Percentiles rank a stretch among this genome's conserved stretches.
Evolutionary conservation across 2,113 vertebrate species (phyloP).

Genomic region (Hyla sarda): DNA sequence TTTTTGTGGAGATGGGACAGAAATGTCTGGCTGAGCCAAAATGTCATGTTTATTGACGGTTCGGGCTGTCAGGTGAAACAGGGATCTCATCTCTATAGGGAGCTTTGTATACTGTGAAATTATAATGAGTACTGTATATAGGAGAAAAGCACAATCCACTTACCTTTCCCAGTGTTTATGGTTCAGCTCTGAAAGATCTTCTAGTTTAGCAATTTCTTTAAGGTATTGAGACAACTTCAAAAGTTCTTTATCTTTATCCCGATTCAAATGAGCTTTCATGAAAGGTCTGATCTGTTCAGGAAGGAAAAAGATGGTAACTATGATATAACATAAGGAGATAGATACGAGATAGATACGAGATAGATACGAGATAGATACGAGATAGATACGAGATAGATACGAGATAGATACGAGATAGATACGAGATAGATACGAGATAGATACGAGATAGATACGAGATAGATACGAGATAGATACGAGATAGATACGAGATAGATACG

Average conservation of each 20-base stretch:
- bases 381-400: not conserved
- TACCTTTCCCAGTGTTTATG: slow-evolving; percentile 99
- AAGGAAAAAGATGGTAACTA: slow-evolving; percentile 51
- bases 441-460: too few species aligned
- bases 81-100: too few species aligned
- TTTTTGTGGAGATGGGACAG: too few species aligned
- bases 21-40: too few species aligned
- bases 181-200: slow-evolving; percentile 93
- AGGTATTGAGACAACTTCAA: slow-evolving; percentile 97
- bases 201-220: slow-evolving; percentile 96
- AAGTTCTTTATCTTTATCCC: slow-evolving; percentile 96
- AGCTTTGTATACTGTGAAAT: not conserved
- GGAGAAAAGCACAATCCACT: slow-evolving; percentile 57
- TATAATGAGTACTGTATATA: not conserved
- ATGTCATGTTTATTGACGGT: too few species aligned
- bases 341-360: not conserved
- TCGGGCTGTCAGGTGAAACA: too few species aligned
- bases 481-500: too few species aligned
- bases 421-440: not conserved
- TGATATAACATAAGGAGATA: not conserved
- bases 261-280: slow-evolving; percentile 98
- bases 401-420: too few species aligned
- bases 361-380: too few species aligned
- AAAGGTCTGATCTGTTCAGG: slow-evolving; percentile 90
- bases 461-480: too few species aligned